Percentiles rank a stretch among this genome's conserved stretches.
Evolutionary conservation across 2,797 vertebrate genomes (phyloP).

Genomic region (Dicrostonyx torquatus): DNA sequence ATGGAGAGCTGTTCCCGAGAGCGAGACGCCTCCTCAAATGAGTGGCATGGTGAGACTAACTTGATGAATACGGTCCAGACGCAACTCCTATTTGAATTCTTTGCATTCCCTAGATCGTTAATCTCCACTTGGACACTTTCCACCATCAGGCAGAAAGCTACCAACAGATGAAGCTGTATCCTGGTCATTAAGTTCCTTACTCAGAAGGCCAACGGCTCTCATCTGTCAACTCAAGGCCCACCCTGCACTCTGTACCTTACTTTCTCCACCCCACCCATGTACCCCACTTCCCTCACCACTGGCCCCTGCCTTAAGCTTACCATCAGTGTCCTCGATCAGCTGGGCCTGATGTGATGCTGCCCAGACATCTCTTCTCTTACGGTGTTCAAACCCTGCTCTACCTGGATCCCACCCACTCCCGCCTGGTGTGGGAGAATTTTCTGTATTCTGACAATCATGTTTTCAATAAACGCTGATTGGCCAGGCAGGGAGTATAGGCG

Average conservation of each 20-base stretch:
- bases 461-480: no score
- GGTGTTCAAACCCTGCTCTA: neutral
- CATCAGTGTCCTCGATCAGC: neutral
- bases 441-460: no score
- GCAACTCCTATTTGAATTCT: neutral
- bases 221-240: neutral
- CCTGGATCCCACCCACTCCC: neutral
- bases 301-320: neutral
- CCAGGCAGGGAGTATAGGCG: no score
- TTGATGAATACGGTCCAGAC: neutral
- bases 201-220: neutral
- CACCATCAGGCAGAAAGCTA: neutral
- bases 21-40: neutral
- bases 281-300: neutral
- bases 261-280: neutral
- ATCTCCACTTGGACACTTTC: neutral
- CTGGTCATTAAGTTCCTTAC: neutral
- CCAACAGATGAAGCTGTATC: neutral
- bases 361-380: neutral
- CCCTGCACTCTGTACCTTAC: no score
- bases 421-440: no score
- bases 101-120: neutral
- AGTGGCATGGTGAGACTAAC: neutral
- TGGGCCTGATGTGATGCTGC: neutral
- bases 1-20: neutral